Conservation (phyloP, 2,113 vertebrate species). For the Halichoerus grypus region DNA sequence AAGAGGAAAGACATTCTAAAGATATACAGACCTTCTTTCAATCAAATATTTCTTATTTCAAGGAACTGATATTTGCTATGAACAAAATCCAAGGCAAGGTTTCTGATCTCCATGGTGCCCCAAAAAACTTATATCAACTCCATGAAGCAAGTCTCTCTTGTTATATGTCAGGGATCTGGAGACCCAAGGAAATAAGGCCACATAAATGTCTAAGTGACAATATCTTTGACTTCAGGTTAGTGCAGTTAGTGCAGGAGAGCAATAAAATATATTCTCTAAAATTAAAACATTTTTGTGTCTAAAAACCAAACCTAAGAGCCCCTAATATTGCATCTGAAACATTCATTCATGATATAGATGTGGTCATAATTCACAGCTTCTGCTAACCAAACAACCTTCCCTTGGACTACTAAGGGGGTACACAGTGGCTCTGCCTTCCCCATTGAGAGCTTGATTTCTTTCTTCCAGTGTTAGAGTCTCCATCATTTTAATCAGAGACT, state of each 20-base stretch:
- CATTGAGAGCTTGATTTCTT: neutral
- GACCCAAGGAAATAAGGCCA: neutral
- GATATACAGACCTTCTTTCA: neutral
- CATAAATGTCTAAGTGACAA: neutral
- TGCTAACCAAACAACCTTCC: neutral
- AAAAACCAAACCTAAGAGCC: neutral
- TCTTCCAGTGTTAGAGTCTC: neutral
- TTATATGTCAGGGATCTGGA: neutral
- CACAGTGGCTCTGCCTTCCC: neutral
- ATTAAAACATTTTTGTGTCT: conserved; percentile 12
- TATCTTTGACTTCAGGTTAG: neutral
- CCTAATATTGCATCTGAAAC: neutral
- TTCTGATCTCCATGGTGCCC: neutral
- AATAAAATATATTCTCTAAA: conserved; percentile 12
- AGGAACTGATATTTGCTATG: conserved; percentile 20
- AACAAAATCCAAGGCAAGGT: conserved; percentile 39
- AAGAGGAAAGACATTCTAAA: neutral
- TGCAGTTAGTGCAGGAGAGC: neutral
- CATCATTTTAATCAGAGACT: conserved; percentile 51
- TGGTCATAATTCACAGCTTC: conserved; percentile 21
- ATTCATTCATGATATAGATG: neutral
- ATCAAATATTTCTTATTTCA: conserved; percentile 38
- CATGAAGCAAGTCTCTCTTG: neutral
- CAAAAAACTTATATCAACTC: neutral
- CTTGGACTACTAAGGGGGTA: neutral